phyloP scores from a whole-genome alignment of 2,797 vertebrate species.

The Apodemus agrarius region DNA sequence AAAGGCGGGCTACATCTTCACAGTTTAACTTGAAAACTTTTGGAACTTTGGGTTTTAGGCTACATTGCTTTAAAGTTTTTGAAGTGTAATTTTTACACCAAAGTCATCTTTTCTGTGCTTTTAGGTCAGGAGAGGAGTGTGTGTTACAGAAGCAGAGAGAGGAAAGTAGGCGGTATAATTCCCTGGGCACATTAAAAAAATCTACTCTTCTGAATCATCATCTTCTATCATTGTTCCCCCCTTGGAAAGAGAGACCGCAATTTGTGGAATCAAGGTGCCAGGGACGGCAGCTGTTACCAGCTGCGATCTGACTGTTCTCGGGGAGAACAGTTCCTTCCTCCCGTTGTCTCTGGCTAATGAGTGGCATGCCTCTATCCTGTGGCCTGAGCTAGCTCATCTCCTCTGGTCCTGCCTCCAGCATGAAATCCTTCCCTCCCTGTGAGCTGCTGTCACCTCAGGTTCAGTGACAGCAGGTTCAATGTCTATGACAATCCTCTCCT shows the following conservation, averaged over 20 bases:
- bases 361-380: not conserved
- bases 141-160: not conserved
- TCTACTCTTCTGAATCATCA: not conserved
- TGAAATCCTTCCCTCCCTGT: not conserved
- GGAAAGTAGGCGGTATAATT: not conserved
- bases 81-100: not conserved
- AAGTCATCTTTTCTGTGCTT: not conserved
- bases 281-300: not conserved
- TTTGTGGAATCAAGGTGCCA: not conserved
- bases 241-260: not conserved
- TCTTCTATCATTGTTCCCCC: not conserved
- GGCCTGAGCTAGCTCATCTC: not conserved
- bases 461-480: not conserved
- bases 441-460: not conserved
- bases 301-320: not conserved
- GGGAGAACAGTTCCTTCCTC: not conserved
- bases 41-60: slow-evolving; percentile 34
- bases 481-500: not conserved
- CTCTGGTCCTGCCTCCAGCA: not conserved
- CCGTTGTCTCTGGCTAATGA: not conserved
- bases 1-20: not conserved
- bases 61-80: not conserved
- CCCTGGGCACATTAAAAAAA: not conserved
- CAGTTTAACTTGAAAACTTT: not conserved
- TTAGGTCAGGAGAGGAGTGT: not conserved